phyloP scores from a whole-genome alignment of 2,888 invertebrate genomes.

The Apotomis betuletana region DNA sequence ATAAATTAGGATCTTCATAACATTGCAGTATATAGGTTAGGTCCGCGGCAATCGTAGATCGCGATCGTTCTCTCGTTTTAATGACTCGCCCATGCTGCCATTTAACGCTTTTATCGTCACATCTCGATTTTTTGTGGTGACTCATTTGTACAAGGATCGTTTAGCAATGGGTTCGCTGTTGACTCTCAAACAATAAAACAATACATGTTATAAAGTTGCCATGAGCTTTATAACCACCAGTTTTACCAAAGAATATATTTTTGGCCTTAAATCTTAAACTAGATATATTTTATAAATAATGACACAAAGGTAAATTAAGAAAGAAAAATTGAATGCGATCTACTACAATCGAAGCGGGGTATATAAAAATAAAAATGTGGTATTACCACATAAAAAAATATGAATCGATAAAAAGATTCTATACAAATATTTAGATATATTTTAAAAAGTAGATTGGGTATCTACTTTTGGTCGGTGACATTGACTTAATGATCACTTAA shows the following conservation, averaged over 20 bases:
- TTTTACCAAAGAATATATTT: neutral
- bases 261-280: neutral
- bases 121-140: constrained; percentile 52
- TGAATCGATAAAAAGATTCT: too few relatives aligned
- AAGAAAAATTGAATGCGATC: too few relatives aligned
- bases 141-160: constrained; percentile 57
- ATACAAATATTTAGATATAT: too few relatives aligned
- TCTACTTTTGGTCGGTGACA: too few relatives aligned
- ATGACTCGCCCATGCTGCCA: constrained; percentile 37
- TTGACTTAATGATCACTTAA: too few relatives aligned
- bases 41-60: constrained; percentile 41
- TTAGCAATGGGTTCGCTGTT: constrained; percentile 53
- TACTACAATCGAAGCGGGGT: too few relatives aligned
- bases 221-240: constrained; percentile 14
- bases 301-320: too few relatives aligned
- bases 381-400: too few relatives aligned
- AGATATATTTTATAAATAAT: too few relatives aligned
- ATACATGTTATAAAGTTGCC: constrained; percentile 22
- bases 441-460: too few relatives aligned
- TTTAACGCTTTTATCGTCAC: constrained; percentile 50
- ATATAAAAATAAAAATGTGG: too few relatives aligned
- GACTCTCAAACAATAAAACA: constrained; percentile 24
- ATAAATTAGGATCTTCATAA: constrained; percentile 54
- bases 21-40: constrained; percentile 41
- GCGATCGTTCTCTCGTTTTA: constrained; percentile 36